These are phyloP conservation scores for Pterostichus madidus DNA, from an alignment of 2,888 invertebrate species.

Conservation along the genomic window DNA sequence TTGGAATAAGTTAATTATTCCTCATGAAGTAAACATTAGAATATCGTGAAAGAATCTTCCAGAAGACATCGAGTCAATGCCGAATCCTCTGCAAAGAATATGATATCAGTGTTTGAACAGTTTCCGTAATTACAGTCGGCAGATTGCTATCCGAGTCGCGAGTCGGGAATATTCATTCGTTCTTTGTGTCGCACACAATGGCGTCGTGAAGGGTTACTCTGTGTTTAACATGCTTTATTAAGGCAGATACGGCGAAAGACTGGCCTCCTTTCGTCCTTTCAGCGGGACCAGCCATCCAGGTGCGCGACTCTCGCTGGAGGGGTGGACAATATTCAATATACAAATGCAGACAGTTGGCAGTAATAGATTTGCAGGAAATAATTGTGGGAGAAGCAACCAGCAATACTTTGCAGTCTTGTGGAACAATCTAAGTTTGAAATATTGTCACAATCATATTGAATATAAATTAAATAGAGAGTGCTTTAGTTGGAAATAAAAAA, in stretches of 20 bases:
- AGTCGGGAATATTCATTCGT: slow-evolving; percentile 21
- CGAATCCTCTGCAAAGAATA: slow-evolving; percentile 25
- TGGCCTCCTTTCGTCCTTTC: not conserved
- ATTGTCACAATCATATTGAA: no score
- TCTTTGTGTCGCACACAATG: slow-evolving; percentile 45
- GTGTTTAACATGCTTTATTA: slow-evolving; percentile 51
- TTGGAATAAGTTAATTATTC: no score
- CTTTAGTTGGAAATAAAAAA: no score
- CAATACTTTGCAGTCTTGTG: no score
- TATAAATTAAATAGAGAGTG: no score
- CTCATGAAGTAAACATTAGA: no score
- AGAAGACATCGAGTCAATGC: not conserved
- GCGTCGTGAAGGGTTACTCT: slow-evolving; percentile 29
- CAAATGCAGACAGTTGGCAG: no score
- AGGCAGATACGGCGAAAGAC: slow-evolving; percentile 8
- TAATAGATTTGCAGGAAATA: no score
- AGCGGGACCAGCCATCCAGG: not conserved
- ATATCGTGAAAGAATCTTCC: slow-evolving; percentile 23
- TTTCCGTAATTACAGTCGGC: slow-evolving; percentile 15
- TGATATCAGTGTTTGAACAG: slow-evolving; percentile 36
- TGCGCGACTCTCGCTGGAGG: not conserved
- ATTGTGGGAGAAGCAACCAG: no score
- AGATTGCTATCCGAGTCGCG: slow-evolving; percentile 39
- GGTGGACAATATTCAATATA: no score
- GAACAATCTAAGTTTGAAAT: no score